Evolutionary conservation across 2,888 invertebrate species (phyloP).

Genomic region (Xylophagus ater): DNA sequence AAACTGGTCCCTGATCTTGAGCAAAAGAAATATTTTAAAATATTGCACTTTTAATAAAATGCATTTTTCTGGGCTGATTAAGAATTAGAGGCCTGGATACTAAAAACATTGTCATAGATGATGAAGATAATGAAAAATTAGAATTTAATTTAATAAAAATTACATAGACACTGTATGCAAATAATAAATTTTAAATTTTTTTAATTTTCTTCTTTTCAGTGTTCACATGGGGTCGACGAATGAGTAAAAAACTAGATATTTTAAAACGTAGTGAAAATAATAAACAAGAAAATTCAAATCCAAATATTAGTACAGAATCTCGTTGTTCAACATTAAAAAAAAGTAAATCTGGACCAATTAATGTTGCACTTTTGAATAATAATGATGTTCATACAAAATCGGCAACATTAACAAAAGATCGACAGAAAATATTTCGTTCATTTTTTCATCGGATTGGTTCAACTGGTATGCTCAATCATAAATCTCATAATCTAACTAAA

Average conservation of each 20-base stretch:
- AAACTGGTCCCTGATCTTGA: too few species aligned
- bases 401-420: slow-evolving; percentile 17
- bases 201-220: slow-evolving; percentile 40
- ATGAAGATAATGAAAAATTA: neutral
- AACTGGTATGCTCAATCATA: slow-evolving; percentile 57
- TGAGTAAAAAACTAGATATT: slow-evolving; percentile 67
- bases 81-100: slow-evolving; percentile 1
- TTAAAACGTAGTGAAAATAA: slow-evolving; percentile 55
- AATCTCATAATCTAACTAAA: slow-evolving; percentile 34
- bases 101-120: slow-evolving; percentile 2
- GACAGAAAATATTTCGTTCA: slow-evolving; percentile 52
- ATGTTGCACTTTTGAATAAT: slow-evolving; percentile 25
- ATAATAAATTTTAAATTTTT: slow-evolving; percentile 2
- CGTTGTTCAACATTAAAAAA: slow-evolving; percentile 38
- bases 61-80: neutral
- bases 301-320: neutral
- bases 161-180: neutral
- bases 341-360: slow-evolving; percentile 47
- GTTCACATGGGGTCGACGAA: slow-evolving; percentile 65
- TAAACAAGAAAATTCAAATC: slow-evolving; percentile 32
- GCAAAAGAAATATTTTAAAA: too few species aligned
- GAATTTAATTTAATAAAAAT: neutral
- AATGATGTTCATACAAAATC: slow-evolving; percentile 15
- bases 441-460: slow-evolving; percentile 67
- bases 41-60: neutral